Evolutionary conservation across 2,888 invertebrate genomes (phyloP), one percentile per base, ranked within the genome.

Genomic region (Drosophila subquinaria): DNA sequence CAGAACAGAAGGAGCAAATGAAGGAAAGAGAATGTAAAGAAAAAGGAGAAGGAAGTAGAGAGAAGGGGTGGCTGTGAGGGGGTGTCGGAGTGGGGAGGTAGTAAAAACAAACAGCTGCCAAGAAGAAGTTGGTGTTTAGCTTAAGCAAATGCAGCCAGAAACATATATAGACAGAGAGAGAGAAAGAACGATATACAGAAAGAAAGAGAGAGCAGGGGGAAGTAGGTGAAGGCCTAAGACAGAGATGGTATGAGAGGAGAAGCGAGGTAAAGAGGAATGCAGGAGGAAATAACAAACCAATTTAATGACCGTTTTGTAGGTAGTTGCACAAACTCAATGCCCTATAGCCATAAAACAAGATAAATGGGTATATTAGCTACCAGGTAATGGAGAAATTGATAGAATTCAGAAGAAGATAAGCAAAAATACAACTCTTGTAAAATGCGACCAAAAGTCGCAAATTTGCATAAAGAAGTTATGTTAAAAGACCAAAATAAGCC

Each of bases 91-190:
- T 30, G 20, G n/a, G 40, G 11, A 11, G 27, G 38, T 56, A 47
- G 68, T 82, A 73, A 83, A 86, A 83, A 75, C 75, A 88, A 80
- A 86, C 82, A 83, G 67, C 87, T 83, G 86, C 83, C 69, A 76
- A 48, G 42, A 57, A 64, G 86, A 84, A 68, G 63, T 69, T 73
- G 88, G 69, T 85, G 67, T 84, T 78, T 81, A 79, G 72, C 82
- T 82, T 77, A 84, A 73, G 84, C 84, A 88, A 88, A 88, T 80
- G 81, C 81, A 81, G 75, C 45, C 55, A 56, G 45, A n/a, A 15
- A 6, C 10, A 17, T 23, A 23, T 4, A 23, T 23, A 23, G 3
- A 23, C 4, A 27, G 4, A 27, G 10, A 38, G 20, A 33, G 11
- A 15, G 15, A 30, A 17, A 17, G 40, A 13, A 9, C 11, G 30